phyloP scores from a whole-genome alignment of 2,113 vertebrate species.

The Oriolus oriolus region DNA sequence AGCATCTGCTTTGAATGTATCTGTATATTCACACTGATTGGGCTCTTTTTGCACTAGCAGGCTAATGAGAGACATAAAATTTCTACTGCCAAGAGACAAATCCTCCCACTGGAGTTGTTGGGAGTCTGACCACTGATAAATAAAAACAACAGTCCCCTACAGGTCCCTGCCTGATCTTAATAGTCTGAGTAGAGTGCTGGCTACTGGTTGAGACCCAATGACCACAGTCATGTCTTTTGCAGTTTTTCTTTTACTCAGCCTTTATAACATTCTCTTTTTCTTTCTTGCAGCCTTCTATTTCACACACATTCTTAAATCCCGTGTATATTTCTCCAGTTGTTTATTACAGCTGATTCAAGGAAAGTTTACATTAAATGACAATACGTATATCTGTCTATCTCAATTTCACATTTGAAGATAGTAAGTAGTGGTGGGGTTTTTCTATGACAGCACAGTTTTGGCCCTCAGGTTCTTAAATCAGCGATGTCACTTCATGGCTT shows the following conservation, averaged over 20 bases:
- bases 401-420: not conserved
- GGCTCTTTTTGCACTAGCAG: not conserved
- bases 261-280: not conserved
- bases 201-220: not conserved
- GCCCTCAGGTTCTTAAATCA: conserved; percentile 38
- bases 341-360: not conserved
- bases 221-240: rapidly evolving
- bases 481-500: conserved; percentile 5
- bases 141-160: not conserved
- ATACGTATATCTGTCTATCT: not conserved
- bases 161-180: not conserved
- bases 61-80: not conserved
- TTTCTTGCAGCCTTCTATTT: not conserved
- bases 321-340: not conserved
- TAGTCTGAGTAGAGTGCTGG: not conserved
- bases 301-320: not conserved
- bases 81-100: not conserved
- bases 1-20: not conserved
- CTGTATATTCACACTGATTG: not conserved
- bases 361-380: not conserved
- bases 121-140: not conserved
- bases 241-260: not conserved
- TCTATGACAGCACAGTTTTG: not conserved
- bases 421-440: not conserved
- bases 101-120: not conserved